phyloP scores from a whole-genome alignment of 2,888 invertebrate genomes.

The Cryptocephalus moraei region DNA sequence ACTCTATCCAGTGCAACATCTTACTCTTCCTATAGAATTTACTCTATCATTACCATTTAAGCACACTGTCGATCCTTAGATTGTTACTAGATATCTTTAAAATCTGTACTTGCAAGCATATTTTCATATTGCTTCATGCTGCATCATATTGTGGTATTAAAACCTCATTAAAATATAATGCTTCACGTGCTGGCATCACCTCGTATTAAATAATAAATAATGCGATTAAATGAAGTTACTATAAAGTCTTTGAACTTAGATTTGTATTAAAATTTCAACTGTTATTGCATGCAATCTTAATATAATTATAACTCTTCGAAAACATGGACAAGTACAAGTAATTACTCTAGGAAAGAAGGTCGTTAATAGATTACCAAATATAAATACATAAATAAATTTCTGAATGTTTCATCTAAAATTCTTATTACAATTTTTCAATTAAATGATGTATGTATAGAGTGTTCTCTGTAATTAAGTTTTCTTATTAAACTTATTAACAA shows the following conservation, averaged over 20 bases:
- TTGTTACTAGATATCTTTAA: slow-evolving; percentile 15
- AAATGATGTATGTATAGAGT: slow-evolving; percentile 21
- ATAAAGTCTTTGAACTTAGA: slow-evolving; percentile 14
- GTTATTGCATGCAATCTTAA: slow-evolving; percentile 26
- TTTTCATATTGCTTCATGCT: slow-evolving; percentile 13
- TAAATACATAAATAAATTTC: slow-evolving; percentile 12
- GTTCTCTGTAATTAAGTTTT: slow-evolving; percentile 5
- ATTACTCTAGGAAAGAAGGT: slow-evolving; percentile 23
- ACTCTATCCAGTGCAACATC: slow-evolving; percentile 16
- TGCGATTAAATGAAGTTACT: slow-evolving; percentile 13
- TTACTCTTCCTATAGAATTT: slow-evolving; percentile 8
- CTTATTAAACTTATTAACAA: too few species aligned
- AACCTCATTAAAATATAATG: slow-evolving; percentile 2
- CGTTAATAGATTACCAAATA: slow-evolving; percentile 14
- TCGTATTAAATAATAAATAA: slow-evolving; percentile 13
- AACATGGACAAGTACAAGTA: slow-evolving; percentile 28
- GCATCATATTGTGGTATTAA: slow-evolving; percentile 18
- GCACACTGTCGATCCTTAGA: slow-evolving; percentile 6
- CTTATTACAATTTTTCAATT: slow-evolving; percentile 16
- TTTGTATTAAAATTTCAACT: slow-evolving; percentile 18
- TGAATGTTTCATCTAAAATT: slow-evolving; percentile 17
- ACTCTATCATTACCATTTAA: slow-evolving; percentile 4
- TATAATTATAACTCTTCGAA: slow-evolving; percentile 21
- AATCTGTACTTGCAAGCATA: background rate
- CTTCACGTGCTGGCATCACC: slow-evolving; percentile 20